Conservation (phyloP, 1,140 invertebrate genomes). For the Ctenoplectra terminalis region DNA sequence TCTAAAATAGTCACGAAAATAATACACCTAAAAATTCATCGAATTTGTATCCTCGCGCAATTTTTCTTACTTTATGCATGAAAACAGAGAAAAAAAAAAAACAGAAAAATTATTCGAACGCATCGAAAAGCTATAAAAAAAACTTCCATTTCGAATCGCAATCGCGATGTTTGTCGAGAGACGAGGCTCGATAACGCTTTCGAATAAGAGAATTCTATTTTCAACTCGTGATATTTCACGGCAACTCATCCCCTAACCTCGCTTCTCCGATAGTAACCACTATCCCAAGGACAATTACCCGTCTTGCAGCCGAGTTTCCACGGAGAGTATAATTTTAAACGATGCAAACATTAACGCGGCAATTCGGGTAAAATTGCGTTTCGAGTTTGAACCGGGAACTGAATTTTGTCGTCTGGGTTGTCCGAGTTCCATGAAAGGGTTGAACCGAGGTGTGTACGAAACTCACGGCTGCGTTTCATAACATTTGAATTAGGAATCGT, state of each 20-base stretch:
- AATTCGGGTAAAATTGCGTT: slow-evolving; percentile 21
- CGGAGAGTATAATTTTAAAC: not conserved
- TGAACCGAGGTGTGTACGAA: not conserved
- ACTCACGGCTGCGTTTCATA: not conserved
- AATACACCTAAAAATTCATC: too few species aligned
- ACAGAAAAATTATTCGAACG: too few species aligned
- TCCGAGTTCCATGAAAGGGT: not conserved
- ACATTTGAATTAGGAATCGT: not conserved
- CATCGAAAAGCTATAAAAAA: too few species aligned
- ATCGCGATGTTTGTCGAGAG: too few species aligned
- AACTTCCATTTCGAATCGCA: too few species aligned
- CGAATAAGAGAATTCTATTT: slow-evolving; percentile 18
- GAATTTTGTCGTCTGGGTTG: not conserved
- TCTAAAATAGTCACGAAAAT: too few species aligned
- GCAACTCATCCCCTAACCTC: too few species aligned
- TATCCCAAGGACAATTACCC: not conserved
- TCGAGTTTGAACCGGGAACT: not conserved
- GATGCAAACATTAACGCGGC: not conserved
- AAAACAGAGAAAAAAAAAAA: too few species aligned
- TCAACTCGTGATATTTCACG: slow-evolving; percentile 37
- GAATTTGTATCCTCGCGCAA: too few species aligned
- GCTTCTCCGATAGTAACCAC: not conserved
- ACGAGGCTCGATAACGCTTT: too few species aligned
- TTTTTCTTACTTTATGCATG: too few species aligned
- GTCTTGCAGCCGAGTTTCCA: too few species aligned